Conservation (phyloP, 2,113 vertebrate genomes). For the Bubo blakistoni region DNA sequence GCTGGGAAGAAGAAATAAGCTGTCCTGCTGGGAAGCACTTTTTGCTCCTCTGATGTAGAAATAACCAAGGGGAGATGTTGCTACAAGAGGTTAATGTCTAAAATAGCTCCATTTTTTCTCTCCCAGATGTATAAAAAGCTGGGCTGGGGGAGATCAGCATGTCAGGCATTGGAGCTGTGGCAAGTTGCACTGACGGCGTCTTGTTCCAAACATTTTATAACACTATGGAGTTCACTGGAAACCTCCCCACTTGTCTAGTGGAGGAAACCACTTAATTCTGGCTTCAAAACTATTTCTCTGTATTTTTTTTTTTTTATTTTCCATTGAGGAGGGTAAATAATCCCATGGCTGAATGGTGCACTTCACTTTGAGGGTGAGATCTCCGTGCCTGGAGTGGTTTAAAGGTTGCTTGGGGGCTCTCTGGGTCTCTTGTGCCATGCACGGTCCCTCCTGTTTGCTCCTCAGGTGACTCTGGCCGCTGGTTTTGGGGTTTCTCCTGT, state of each 20-base stretch:
- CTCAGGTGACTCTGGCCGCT: background rate
- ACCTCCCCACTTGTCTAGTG: background rate
- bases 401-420: background rate
- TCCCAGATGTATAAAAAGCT: background rate
- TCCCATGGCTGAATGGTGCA: background rate
- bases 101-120: background rate
- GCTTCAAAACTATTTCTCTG: background rate
- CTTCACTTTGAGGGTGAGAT: background rate
- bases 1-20: background rate
- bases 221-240: background rate
- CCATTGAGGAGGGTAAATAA: background rate
- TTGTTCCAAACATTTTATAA: background rate
- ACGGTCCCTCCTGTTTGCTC: background rate
- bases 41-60: background rate
- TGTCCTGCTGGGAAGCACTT: background rate
- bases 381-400: background rate
- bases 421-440: background rate
- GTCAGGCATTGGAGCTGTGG: background rate
- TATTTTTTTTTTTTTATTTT: background rate
- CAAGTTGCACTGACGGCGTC: rapidly evolving
- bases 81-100: background rate
- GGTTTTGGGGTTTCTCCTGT: background rate
- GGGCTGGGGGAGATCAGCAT: background rate
- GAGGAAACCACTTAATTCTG: background rate
- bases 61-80: background rate